Base-by-base conservation (phyloP, 2,888 invertebrate genomes). In the Lymantria dispar region DNA sequence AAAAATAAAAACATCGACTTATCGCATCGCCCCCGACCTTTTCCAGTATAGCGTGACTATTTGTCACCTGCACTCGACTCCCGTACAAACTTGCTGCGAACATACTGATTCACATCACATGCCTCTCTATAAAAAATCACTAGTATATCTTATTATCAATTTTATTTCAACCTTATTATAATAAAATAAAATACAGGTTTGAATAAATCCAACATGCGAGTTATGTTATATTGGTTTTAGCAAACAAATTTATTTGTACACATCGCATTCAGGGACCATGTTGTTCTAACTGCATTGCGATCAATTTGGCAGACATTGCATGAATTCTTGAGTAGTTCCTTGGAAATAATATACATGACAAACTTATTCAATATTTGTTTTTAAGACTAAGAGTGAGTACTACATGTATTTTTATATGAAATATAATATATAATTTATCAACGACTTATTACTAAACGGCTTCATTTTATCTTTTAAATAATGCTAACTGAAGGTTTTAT, bases 1-100 rank as follows among this genome's bases (percentile, higher is more conserved):
- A 77, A 81, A 88, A 87, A 84, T 85, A 22, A 87, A 86, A 89
- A 83, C 81, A 87, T 88, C 87, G 87, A 87, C 80, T 82, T 79
- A 75, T 80, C 78, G 76, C 76, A 62, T 77, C 80, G 77, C 79
- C 81, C 72, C 83, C 83, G 80, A 82, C 85, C 85, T 87, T 83
- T 69, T 84, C 80, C 80, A 76, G 80, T 70, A 80, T 83, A 77
- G 81, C 85, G 84, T 86, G 87, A 87, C 91, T 90, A 90, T 91
- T 91, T 91, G 91, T 91, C 91, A 90, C 90, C 81, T 80, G 80
- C 76, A 82, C 81, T 83, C 76, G 89, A 90, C 91, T 91, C 88
- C 91, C 80, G 90, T 89, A 89, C 83, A 76, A 74, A 76, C 76
- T 80, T 74, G 82, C 80, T 78, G 79, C 74, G 76, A 84, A 87